Percentiles rank a stretch among this genome's conserved stretches.
Conservation (phyloP, 2,113 vertebrate genomes). For the Channa argus region DNA sequence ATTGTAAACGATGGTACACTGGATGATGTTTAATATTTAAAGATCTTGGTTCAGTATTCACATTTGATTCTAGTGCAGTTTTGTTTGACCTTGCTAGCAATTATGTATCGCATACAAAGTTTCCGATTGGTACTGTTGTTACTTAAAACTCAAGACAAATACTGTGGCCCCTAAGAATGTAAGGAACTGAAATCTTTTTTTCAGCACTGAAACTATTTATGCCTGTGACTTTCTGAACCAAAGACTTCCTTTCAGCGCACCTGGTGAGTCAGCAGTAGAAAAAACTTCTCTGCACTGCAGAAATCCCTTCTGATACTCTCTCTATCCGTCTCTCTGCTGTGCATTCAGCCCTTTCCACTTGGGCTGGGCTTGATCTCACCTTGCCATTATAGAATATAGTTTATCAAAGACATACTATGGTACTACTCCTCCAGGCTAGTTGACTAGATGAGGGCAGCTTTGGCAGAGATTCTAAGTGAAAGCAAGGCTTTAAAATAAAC, state of each 20-base stretch:
- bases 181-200: background rate
- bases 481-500: conserved; percentile 24
- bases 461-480: conserved; percentile 21
- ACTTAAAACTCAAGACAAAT: background rate
- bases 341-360: conserved; percentile 23
- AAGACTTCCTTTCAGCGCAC: conserved; percentile 2
- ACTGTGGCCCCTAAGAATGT: background rate
- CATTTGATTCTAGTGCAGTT: background rate
- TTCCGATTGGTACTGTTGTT: background rate
- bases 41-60: background rate
- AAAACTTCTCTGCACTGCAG: conserved; percentile 24
- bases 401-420: conserved; percentile 28
- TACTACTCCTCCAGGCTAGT: background rate
- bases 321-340: conserved; percentile 34
- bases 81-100: background rate
- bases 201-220: conserved; percentile 45
- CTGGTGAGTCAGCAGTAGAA: conserved; percentile 53
- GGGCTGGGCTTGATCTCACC: conserved; percentile 14
- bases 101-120: background rate
- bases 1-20: background rate
- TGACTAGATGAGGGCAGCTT: conserved; percentile 9
- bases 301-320: conserved; percentile 34
- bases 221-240: conserved; percentile 38
- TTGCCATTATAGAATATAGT: conserved; percentile 13
- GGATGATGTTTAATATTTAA: conserved; percentile 1